phyloP scores from a whole-genome alignment of 2,888 invertebrate genomes.

The Pinctada fucata region DNA sequence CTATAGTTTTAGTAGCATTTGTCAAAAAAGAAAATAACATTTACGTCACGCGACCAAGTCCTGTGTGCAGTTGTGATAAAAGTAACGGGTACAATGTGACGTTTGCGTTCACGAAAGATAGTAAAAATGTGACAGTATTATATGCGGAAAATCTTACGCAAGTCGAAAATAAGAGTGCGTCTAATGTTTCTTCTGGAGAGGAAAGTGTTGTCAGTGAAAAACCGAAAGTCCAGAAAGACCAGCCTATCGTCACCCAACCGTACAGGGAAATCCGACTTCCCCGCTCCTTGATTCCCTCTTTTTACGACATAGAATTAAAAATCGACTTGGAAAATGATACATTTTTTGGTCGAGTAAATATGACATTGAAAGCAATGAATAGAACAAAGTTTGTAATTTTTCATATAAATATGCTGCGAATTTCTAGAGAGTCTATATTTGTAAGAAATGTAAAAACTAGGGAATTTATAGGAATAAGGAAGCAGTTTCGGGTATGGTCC shows the following conservation, averaged over 20 bases:
- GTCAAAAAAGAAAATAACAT: slow-evolving; percentile 23
- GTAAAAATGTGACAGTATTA: slow-evolving; percentile 8
- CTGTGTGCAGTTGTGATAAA: slow-evolving; percentile 13
- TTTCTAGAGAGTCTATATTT: slow-evolving; percentile 3
- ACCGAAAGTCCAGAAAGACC: neutral
- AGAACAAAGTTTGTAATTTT: slow-evolving; percentile 60
- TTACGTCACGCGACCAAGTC: slow-evolving; percentile 10
- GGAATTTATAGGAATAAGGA: slow-evolving; percentile 40
- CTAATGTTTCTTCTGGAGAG: neutral
- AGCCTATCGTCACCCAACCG: slow-evolving; percentile 27
- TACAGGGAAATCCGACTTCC: slow-evolving; percentile 61
- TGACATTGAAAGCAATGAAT: slow-evolving; percentile 47
- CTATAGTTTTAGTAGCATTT: slow-evolving; percentile 49
- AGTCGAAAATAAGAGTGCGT: neutral
- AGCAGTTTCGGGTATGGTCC: slow-evolving; percentile 48
- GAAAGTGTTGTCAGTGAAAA: neutral
- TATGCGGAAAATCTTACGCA: slow-evolving; percentile 22
- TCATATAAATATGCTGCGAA: slow-evolving; percentile 48
- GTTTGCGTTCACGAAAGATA: neutral
- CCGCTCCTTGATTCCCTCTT: slow-evolving; percentile 54
- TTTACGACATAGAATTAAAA: slow-evolving; percentile 61
- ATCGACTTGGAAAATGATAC: slow-evolving; percentile 52
- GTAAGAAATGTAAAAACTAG: slow-evolving; percentile 14
- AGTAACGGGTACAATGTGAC: neutral
- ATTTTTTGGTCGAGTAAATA: slow-evolving; percentile 60